These are phyloP conservation scores for Drosophila fulvimacula DNA, from an alignment of 2,888 invertebrate species.

Conservation along the genomic window DNA sequence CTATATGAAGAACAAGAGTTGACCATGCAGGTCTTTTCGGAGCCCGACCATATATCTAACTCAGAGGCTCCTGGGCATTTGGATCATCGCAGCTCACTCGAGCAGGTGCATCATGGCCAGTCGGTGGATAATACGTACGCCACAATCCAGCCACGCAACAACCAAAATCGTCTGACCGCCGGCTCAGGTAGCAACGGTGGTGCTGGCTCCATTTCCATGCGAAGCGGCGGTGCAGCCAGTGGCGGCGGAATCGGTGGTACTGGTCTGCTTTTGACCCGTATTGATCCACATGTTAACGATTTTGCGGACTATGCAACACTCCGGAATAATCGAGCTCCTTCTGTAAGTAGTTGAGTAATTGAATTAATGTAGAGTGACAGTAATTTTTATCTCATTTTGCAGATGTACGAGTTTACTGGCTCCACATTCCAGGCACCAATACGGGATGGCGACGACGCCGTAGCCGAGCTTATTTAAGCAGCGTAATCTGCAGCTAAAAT, in stretches of 20 bases:
- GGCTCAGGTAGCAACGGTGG: constrained; percentile 52
- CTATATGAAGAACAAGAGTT: constrained; percentile 96
- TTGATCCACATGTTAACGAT: constrained; percentile 81
- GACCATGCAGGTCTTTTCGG: constrained; percentile 96
- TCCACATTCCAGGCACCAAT: constrained; percentile 91
- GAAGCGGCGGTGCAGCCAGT: constrained; percentile 61
- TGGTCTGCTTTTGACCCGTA: constrained; percentile 64
- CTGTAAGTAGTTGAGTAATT: constrained; percentile 69
- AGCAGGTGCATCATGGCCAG: constrained; percentile 83
- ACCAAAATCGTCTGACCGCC: constrained; percentile 69
- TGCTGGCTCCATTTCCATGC: constrained; percentile 67
- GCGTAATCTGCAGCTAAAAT: constrained; percentile 21
- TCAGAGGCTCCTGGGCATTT: constrained; percentile 83
- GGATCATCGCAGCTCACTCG: constrained; percentile 83
- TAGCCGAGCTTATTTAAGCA: constrained; percentile 84
- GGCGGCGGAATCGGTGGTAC: constrained; percentile 65
- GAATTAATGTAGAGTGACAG: not conserved
- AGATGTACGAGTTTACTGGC: constrained; percentile 86
- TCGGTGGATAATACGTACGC: constrained; percentile 85
- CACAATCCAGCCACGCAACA: constrained; percentile 84
- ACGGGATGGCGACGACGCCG: constrained; percentile 84
- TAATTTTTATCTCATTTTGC: constrained; percentile 6
- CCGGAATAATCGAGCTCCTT: constrained; percentile 84
- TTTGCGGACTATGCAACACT: constrained; percentile 85
- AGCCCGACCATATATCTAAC: constrained; percentile 87